Evolutionary conservation across 1,140 invertebrate species (phyloP).

Genomic region (Papilio glaucus): DNA sequence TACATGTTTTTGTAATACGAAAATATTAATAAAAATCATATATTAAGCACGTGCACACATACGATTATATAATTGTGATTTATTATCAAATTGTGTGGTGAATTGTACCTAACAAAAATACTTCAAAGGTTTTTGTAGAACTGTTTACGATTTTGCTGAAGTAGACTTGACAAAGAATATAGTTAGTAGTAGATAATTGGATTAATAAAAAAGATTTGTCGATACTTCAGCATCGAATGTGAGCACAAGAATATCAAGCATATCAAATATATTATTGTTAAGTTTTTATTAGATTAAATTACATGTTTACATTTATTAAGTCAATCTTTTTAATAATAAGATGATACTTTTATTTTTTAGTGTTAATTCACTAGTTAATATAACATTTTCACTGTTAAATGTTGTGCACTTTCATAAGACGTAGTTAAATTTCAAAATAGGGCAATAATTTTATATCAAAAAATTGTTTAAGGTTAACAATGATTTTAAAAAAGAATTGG

Average conservation of each 20-base stretch:
- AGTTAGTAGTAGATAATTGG: conserved; percentile 25
- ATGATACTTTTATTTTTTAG: conserved; percentile 69
- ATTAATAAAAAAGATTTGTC: not conserved
- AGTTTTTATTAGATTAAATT: conserved; percentile 61
- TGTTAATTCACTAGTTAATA: conserved; percentile 70
- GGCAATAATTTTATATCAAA: conserved; percentile 78
- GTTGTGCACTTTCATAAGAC: conserved; percentile 77
- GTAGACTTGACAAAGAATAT: conserved; percentile 31
- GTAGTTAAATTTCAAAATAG: conserved; percentile 71
- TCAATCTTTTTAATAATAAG: conserved; percentile 60
- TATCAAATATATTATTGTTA: conserved; percentile 74
- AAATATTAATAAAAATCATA: conserved; percentile 47
- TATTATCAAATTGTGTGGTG: conserved; percentile 48
- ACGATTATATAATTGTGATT: conserved; percentile 59
- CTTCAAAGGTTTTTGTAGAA: conserved; percentile 25
- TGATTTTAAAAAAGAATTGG: conserved; percentile 38
- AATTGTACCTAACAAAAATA: conserved; percentile 42
- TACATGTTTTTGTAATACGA: conserved; percentile 73
- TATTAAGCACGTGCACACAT: conserved; percentile 57
- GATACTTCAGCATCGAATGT: conserved; percentile 57
- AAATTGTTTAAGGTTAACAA: conserved; percentile 54
- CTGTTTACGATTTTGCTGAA: conserved; percentile 45
- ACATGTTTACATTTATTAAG: conserved; percentile 60
- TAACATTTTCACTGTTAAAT: conserved; percentile 82
- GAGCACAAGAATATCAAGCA: conserved; percentile 80